phyloP scores from a whole-genome alignment of 1,140 invertebrate genomes.

The Drosophila kikkawai region DNA sequence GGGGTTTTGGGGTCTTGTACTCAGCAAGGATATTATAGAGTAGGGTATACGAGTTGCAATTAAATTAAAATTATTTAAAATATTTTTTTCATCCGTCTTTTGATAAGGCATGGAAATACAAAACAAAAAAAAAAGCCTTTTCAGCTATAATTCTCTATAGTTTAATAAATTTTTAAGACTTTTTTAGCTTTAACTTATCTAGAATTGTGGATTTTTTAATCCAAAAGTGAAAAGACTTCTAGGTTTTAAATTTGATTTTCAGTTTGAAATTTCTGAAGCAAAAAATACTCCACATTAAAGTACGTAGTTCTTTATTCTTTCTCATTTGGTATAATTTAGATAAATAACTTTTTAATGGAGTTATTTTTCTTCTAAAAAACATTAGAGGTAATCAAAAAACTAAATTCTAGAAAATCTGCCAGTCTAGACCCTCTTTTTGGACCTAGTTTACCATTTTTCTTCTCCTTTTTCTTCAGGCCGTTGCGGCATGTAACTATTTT shows the following conservation, averaged over 20 bases:
- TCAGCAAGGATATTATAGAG: neutral
- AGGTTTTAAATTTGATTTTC: no score
- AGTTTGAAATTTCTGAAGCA: no score
- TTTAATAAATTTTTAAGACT: no score
- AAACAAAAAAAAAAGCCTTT: no score
- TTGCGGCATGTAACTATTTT: conserved; percentile 39
- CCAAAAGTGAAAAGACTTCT: no score
- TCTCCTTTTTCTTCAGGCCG: conserved; percentile 15
- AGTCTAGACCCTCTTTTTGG: neutral
- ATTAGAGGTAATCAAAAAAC: neutral
- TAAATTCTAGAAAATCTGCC: neutral
- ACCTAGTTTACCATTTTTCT: conserved; percentile 15
- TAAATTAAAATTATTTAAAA: neutral
- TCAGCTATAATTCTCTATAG: no score
- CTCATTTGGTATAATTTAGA: no score
- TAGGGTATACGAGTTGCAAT: neutral
- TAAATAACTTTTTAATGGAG: neutral
- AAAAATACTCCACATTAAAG: neutral
- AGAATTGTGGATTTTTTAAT: no score
- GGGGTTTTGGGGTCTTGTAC: neutral
- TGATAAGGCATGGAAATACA: neutral
- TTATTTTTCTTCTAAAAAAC: neutral
- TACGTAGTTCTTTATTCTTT: no score
- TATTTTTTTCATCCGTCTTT: neutral
- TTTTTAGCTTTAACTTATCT: no score